Evolutionary conservation across 2,113 vertebrate genomes (phyloP).

Genomic region (Limnothrissa miodon): DNA sequence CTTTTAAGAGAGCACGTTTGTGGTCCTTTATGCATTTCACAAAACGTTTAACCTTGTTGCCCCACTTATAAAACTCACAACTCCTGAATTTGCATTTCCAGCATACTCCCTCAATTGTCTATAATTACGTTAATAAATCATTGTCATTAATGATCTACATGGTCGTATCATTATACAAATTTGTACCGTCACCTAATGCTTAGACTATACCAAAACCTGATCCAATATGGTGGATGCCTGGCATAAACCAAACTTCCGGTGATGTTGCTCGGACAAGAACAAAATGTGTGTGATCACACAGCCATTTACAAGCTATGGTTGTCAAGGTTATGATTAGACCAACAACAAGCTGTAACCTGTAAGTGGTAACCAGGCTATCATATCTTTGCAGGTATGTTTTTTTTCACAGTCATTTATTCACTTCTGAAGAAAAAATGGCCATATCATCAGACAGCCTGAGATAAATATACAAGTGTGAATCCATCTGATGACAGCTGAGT

Average conservation of each 20-base stretch:
- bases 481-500: constrained; percentile 43
- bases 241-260: background rate
- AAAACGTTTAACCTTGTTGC: background rate
- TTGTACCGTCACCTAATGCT: background rate
- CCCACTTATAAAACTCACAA: background rate
- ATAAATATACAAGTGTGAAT: constrained; percentile 7
- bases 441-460: background rate
- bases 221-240: background rate
- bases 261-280: background rate
- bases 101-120: background rate
- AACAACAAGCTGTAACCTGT: background rate
- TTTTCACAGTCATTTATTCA: background rate
- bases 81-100: background rate
- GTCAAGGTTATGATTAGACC: background rate
- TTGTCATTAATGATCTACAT: background rate
- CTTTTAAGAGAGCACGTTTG: background rate
- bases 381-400: background rate
- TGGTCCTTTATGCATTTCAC: background rate
- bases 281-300: background rate
- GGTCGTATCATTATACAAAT: background rate
- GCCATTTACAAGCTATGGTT: no score
- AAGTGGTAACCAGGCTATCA: background rate
- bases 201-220: background rate
- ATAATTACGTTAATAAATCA: background rate
- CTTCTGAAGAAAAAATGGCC: background rate